Evolutionary conservation across 2,797 vertebrate species (phyloP), one percentile per base, ranked within the genome.

Genomic region (Sorex maritimensis): DNA sequence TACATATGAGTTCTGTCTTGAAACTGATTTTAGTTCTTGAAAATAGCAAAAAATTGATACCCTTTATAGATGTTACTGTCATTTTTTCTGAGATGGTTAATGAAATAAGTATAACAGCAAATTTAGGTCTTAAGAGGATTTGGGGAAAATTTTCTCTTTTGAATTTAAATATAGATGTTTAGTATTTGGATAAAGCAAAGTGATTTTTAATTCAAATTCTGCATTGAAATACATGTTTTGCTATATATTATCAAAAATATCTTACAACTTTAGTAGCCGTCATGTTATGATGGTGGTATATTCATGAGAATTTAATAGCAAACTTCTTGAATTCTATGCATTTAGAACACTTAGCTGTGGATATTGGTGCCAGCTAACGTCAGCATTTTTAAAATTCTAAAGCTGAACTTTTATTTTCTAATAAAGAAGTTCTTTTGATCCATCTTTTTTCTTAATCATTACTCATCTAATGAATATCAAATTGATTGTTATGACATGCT

Each of bases 381-480:
- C 17, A 85, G 6, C 26, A 41, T 11, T 65, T 81, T 95, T 78
- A 26, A 91, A 58, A 87, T 34, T 65, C 6, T 10, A 69, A 77
- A 68, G 9, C 26, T 49, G n/a, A 24, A 46, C 38, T 78, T 83
- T 38, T 0, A 71, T 38, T 96, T 8, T 55, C 21, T 14, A 80
- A 26, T n/a, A 68, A 73, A 58, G 1, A 10, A 49, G 6, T 73
- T 80, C 24, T 49, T 4, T 94, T 78, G 46, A 8, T 65, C 19
- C 2, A 30, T 61, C 24, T 61, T 80, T 88, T 87, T 55, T 21
- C 23, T 90, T 84, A 12, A 49, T 49, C 23, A 72, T 87, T 15
- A 92, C 46, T 30, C n/a, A 82, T 15, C 26, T 46, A 92, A 84
- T 63, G 28, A 81, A 30, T n/a, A 8, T n/a, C 26, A 92, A 94